Evolutionary conservation across 2,888 invertebrate species (phyloP), one percentile per base, ranked within the genome.

Genomic region (Nipponacmea schrenckii): DNA sequence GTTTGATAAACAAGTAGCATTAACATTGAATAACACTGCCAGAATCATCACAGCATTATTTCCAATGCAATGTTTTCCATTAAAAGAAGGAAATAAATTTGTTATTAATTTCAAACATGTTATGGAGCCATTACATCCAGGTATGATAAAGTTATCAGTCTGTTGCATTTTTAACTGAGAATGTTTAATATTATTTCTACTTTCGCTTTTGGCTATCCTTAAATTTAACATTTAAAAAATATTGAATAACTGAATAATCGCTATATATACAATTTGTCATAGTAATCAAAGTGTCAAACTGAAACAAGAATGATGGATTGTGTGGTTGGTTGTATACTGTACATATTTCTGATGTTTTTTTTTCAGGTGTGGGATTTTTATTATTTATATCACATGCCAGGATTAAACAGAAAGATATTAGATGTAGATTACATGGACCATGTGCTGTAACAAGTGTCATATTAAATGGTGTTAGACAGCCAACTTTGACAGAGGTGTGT

Each of bases 331-430:
- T 8, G 10, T 39, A 39, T 7, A 8, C 39, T 8, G 7, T 39
- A 39, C 39, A 39, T 39, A 5, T 39, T 39, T 39, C 39, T 50
- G 20, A 56, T 56, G 24, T 20, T 66, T 10, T 45, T 62, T 69
- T 62, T 73, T 74, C 77, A 86, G 88, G 88, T 70, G 81, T 85
- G 26, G 87, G 88, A 10, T 85, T 84, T 77, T 76, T 88, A 46
- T 76, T 88, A 65, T 88, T 88, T 75, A 81, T 88, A 68, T 87
- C 86, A 5, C 87, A 89, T 76, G 86, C 88, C 14, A 78, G 83
- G 31, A 84, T 88, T 62, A 83, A 82, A 1, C 79, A 81, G 24
- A 77, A 82, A 48, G 87, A 87, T 65, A 83, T 86, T 26, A 81
- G 81, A 65, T 88, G 87, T 79, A 77, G 86, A 8, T 82, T 89